Percentiles rank a stretch among this genome's conserved stretches.
Conservation (phyloP, 1,140 invertebrate genomes). For the Colletes latitarsis region DNA sequence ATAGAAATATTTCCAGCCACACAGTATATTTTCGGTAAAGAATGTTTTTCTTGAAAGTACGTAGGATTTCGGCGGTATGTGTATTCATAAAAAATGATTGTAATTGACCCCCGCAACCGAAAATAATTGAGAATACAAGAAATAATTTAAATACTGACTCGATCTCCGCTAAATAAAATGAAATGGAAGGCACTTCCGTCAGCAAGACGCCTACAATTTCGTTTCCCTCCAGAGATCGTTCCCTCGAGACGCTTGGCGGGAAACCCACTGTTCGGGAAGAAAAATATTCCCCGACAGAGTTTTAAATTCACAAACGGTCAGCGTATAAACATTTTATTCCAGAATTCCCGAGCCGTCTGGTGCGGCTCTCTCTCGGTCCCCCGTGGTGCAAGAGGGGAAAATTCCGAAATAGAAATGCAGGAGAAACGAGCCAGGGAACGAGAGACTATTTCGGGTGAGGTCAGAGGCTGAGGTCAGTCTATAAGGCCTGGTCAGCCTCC, state of each 20-base stretch:
- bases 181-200: no score
- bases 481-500: conserved; percentile 80
- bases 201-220: no score
- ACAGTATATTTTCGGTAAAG: no score
- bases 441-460: conserved; percentile 80
- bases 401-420: conserved; percentile 69
- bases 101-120: no score
- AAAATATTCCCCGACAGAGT: neutral
- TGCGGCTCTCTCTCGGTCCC: conserved; percentile 15
- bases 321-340: conserved; percentile 16
- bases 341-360: conserved; percentile 33
- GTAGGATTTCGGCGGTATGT: no score
- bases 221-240: no score
- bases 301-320: neutral
- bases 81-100: no score
- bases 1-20: no score
- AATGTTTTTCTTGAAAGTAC: no score
- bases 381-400: conserved; percentile 56
- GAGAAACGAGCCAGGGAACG: conserved; percentile 64
- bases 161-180: no score
- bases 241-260: neutral
- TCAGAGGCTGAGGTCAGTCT: conserved; percentile 81
- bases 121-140: no score
- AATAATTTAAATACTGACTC: no score
- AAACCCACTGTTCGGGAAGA: neutral